phyloP scores from a whole-genome alignment of 2,113 vertebrate genomes.

The Lepisosteus osseus region DNA sequence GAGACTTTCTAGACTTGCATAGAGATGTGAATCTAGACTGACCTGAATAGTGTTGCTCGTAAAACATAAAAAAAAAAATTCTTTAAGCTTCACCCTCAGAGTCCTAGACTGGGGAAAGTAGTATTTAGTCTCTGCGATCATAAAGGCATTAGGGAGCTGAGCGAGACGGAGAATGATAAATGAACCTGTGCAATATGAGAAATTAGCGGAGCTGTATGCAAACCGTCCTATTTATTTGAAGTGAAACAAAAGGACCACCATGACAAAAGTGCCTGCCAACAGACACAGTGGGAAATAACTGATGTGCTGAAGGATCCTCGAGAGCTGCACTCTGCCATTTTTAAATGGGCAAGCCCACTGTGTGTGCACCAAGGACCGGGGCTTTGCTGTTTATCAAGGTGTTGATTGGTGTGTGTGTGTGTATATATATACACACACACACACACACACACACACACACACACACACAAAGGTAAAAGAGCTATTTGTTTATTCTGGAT shows the following conservation, averaged over 20 bases:
- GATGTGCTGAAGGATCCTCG: slow-evolving; percentile 42
- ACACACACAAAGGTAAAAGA: too few relatives aligned
- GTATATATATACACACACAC: too few relatives aligned
- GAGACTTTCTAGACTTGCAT: too few relatives aligned
- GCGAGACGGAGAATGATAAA: slow-evolving; percentile 46
- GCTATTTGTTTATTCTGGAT: too few relatives aligned
- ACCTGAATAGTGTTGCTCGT: too few relatives aligned
- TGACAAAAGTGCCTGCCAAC: slow-evolving; percentile 67
- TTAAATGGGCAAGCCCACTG: too few relatives aligned
- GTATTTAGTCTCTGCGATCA: slow-evolving; percentile 46
- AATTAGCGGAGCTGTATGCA: slow-evolving; percentile 67
- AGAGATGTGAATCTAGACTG: too few relatives aligned
- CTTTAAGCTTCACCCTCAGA: slow-evolving; percentile 30
- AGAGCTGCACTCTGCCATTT: too few relatives aligned
- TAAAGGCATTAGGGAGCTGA: slow-evolving; percentile 46
- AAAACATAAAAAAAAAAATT: background rate
- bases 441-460: too few relatives aligned
- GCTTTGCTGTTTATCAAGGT: too few relatives aligned
- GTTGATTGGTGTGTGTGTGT: too few relatives aligned
- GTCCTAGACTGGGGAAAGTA: slow-evolving; percentile 47
- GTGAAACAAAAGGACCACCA: slow-evolving; percentile 68
- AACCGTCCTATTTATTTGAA: slow-evolving; percentile 68
- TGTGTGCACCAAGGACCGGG: too few relatives aligned
- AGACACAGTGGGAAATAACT: slow-evolving; percentile 53
- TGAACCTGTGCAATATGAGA: slow-evolving; percentile 51